Evolutionary conservation across 1,140 invertebrate genomes (phyloP).

Genomic region (Sipha flava): DNA sequence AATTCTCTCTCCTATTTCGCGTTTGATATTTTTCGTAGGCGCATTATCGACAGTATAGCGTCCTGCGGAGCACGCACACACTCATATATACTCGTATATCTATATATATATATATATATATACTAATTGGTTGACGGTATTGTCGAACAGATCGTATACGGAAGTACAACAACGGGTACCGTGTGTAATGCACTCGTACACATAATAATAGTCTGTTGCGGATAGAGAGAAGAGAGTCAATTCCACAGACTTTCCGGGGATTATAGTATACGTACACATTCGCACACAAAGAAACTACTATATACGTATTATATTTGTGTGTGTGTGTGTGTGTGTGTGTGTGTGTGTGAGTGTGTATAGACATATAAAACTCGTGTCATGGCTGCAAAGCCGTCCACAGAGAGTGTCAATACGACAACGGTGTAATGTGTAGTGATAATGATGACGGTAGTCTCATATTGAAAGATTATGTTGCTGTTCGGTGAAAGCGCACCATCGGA

Average conservation of each 20-base stretch:
- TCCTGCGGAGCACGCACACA: background rate
- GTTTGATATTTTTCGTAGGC: background rate
- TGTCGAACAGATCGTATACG: background rate
- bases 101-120: background rate
- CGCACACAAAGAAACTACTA: background rate
- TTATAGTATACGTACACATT: background rate
- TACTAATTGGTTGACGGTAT: background rate
- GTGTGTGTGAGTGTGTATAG: too few relatives aligned
- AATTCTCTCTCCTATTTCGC: background rate
- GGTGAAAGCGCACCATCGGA: background rate
- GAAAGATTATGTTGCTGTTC: constrained; percentile 24
- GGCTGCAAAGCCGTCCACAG: background rate
- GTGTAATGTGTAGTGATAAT: background rate
- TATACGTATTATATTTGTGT: background rate
- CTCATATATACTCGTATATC: background rate
- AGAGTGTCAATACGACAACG: constrained; percentile 12
- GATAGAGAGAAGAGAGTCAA: constrained; percentile 2
- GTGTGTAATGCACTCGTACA: too few relatives aligned
- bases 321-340: too few relatives aligned
- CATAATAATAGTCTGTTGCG: too few relatives aligned
- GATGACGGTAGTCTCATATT: background rate
- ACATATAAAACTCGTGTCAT: background rate
- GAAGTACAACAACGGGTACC: too few relatives aligned
- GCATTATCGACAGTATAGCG: background rate
- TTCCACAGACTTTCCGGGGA: constrained; percentile 3